Conservation (phyloP, 2,797 vertebrate species). For the Tokudaia tokunoshimensis region DNA sequence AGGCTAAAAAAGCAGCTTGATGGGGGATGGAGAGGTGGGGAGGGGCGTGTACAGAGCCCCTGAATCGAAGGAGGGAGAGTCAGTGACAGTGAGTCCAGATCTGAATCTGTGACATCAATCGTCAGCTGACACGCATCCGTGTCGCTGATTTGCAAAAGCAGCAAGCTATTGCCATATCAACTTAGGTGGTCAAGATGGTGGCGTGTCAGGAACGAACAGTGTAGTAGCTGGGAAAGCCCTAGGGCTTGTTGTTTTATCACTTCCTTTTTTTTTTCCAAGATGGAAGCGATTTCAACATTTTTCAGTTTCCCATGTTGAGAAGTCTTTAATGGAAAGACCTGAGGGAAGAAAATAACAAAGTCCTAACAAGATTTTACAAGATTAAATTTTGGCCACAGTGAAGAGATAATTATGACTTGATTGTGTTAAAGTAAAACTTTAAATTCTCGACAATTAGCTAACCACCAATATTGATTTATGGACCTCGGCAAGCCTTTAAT, state of each 20-base stretch:
- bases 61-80: not conserved
- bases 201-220: not conserved
- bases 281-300: not conserved
- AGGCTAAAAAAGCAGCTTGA: not conserved
- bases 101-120: not conserved
- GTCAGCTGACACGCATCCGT: not conserved
- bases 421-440: conserved; percentile 80
- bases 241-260: conserved; percentile 22
- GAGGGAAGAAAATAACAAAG: not conserved
- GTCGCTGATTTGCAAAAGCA: conserved; percentile 8
- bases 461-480: conserved; percentile 72
- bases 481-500: conserved; percentile 69
- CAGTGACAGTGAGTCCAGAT: not conserved
- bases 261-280: not conserved
- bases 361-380: conserved; percentile 58
- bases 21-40: too few relatives aligned
- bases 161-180: not conserved
- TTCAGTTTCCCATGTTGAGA: conserved; percentile 63
- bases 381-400: conserved; percentile 69
- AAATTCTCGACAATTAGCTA: conserved; percentile 74
- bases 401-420: conserved; percentile 68
- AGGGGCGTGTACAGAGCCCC: not conserved
- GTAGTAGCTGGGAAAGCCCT: not conserved
- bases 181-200: not conserved
- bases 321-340: conserved; percentile 22